Evolutionary conservation across 2,797 vertebrate species (phyloP).

Genomic region (Schizopygopsis malacanthus): DNA sequence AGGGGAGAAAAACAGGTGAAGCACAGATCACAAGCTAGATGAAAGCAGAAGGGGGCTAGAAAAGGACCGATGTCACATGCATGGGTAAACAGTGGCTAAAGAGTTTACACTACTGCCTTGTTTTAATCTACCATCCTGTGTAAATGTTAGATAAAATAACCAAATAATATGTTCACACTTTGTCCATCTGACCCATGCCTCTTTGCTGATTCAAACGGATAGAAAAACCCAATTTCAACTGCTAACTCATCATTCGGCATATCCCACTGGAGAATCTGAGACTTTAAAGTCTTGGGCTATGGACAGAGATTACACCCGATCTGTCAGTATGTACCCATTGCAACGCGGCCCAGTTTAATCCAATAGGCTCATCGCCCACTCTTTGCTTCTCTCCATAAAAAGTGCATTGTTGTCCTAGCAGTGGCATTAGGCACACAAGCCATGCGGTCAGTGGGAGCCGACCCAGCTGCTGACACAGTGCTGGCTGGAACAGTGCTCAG

Average conservation of each 20-base stretch:
- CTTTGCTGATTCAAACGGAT: conserved; percentile 12
- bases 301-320: conserved; percentile 71
- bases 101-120: not conserved
- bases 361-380: conserved; percentile 66
- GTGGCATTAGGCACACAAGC: conserved; percentile 61
- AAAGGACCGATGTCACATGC: conserved; percentile 7
- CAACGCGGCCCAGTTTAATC: conserved; percentile 65
- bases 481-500: conserved; percentile 43
- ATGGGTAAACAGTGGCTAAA: conserved; percentile 33
- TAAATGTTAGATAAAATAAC: conserved; percentile 18
- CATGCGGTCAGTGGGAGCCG: conserved; percentile 48
- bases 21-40: conserved; percentile 62
- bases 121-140: conserved; percentile 4
- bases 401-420: conserved; percentile 63
- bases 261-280: conserved; percentile 61
- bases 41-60: conserved; percentile 52
- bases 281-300: conserved; percentile 59
- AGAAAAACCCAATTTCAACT: not conserved
- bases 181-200: not conserved
- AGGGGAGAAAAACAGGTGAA: conserved; percentile 34
- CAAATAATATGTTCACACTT: not conserved
- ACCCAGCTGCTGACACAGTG: conserved; percentile 42
- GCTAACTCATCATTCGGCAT: conserved; percentile 59
- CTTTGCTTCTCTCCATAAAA: conserved; percentile 61
- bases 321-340: conserved; percentile 52